Evolutionary conservation across 2,113 vertebrate species (phyloP).

Genomic region (Connochaetes taurinus): DNA sequence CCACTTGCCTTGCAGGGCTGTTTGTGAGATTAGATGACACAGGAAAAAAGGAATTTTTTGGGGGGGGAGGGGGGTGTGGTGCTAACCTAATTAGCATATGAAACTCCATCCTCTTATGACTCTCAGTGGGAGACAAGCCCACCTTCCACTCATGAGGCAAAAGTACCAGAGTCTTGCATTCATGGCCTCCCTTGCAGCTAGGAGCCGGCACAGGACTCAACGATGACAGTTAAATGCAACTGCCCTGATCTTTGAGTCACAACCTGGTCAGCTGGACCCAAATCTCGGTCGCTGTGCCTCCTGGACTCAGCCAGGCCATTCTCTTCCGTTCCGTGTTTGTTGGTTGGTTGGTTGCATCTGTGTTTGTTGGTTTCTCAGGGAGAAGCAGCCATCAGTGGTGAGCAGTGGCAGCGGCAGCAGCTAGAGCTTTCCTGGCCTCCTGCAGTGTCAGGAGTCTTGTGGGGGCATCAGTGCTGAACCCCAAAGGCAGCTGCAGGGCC

Average conservation of each 20-base stretch:
- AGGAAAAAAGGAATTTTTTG: neutral
- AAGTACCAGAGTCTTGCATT: neutral
- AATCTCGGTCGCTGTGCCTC: neutral
- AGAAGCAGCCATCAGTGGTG: neutral
- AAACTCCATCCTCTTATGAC: neutral
- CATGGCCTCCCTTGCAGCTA: neutral
- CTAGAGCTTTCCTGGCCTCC: neutral
- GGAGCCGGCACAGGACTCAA: neutral
- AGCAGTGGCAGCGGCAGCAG: neutral
- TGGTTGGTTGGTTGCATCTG: neutral
- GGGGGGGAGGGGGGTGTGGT: fast-evolving
- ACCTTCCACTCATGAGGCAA: neutral
- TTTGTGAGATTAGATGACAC: neutral
- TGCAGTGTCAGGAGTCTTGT: neutral
- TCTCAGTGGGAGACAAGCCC: neutral
- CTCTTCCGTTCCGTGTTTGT: fast-evolving
- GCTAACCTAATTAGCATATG: neutral
- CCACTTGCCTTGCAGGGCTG: neutral
- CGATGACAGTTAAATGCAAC: neutral
- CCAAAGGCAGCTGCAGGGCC: neutral
- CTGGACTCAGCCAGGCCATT: too few species aligned
- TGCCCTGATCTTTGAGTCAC: neutral
- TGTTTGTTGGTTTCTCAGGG: neutral
- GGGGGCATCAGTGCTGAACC: neutral
- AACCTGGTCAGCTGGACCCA: neutral